phyloP scores from a whole-genome alignment of 2,888 invertebrate genomes.

The Plebejus argus region DNA sequence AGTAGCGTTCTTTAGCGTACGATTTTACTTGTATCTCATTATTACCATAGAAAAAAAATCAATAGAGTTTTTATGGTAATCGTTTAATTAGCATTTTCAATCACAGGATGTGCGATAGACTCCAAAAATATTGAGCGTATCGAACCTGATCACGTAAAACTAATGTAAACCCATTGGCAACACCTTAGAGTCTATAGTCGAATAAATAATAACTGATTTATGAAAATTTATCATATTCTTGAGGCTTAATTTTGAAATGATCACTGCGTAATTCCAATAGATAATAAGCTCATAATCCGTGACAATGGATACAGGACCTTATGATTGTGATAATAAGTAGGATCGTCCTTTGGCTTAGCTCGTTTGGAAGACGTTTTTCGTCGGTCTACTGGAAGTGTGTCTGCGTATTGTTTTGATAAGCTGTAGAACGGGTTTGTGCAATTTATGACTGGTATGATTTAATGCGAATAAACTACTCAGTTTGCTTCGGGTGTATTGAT shows the following conservation, averaged over 20 bases:
- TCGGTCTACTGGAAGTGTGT: slow-evolving; percentile 70
- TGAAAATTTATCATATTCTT: slow-evolving; percentile 79
- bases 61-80: background rate
- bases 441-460: slow-evolving; percentile 80
- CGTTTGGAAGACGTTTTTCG: slow-evolving; percentile 63
- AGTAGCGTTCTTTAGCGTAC: background rate
- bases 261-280: slow-evolving; percentile 52
- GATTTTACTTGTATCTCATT: background rate
- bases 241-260: slow-evolving; percentile 80
- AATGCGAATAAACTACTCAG: slow-evolving; percentile 80
- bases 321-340: slow-evolving; percentile 52
- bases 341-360: slow-evolving; percentile 49
- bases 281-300: slow-evolving; percentile 49
- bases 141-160: slow-evolving; percentile 61
- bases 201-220: slow-evolving; percentile 78
- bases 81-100: slow-evolving; percentile 19
- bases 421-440: slow-evolving; percentile 78
- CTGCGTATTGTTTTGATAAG: slow-evolving; percentile 82
- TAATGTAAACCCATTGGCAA: slow-evolving; percentile 73
- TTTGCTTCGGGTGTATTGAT: slow-evolving; percentile 71
- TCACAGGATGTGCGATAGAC: slow-evolving; percentile 44
- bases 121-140: slow-evolving; percentile 58
- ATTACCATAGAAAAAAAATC: background rate
- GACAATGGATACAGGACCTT: slow-evolving; percentile 62
- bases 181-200: slow-evolving; percentile 78